Percentiles rank a stretch among this genome's conserved stretches.
Conservation (phyloP, 2,888 invertebrate species). For the Plagodis pulveraria region DNA sequence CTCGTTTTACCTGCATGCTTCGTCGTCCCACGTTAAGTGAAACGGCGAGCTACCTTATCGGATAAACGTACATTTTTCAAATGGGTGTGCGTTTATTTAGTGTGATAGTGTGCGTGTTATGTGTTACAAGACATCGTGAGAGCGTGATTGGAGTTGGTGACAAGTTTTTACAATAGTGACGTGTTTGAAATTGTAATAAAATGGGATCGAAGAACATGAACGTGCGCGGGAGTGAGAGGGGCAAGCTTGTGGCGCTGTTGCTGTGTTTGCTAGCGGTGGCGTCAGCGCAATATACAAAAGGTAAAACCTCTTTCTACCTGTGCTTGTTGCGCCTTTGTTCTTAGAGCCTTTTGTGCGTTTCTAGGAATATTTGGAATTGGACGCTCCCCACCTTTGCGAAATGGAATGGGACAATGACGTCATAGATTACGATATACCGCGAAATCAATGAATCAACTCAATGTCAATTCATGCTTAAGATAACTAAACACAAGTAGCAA, state of each 20-base stretch:
- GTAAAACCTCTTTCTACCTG: constrained; percentile 75
- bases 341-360: constrained; percentile 65
- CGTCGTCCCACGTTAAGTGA: constrained; percentile 77
- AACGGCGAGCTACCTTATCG: constrained; percentile 79
- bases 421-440: constrained; percentile 23
- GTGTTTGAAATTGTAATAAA: constrained; percentile 70
- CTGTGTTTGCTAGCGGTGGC: constrained; percentile 70
- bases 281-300: constrained; percentile 79
- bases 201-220: constrained; percentile 67
- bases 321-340: constrained; percentile 64
- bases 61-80: constrained; percentile 84
- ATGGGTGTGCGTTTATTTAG: constrained; percentile 80
- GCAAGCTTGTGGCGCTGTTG: constrained; percentile 67
- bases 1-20: constrained; percentile 81
- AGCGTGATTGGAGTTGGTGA: constrained; percentile 69
- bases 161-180: constrained; percentile 76
- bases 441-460: constrained; percentile 26
- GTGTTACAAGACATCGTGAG: constrained; percentile 73
- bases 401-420: constrained; percentile 34
- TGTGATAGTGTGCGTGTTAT: constrained; percentile 81
- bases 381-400: constrained; percentile 13
- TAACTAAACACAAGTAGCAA: neutral
- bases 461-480: neutral
- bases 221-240: constrained; percentile 70
- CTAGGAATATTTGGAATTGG: constrained; percentile 29